A percentile compares a stretch with the other conserved stretches of the same genome.
Conservation (phyloP, 2,797 vertebrate genomes). For the Pseudopleuronectes americanus region DNA sequence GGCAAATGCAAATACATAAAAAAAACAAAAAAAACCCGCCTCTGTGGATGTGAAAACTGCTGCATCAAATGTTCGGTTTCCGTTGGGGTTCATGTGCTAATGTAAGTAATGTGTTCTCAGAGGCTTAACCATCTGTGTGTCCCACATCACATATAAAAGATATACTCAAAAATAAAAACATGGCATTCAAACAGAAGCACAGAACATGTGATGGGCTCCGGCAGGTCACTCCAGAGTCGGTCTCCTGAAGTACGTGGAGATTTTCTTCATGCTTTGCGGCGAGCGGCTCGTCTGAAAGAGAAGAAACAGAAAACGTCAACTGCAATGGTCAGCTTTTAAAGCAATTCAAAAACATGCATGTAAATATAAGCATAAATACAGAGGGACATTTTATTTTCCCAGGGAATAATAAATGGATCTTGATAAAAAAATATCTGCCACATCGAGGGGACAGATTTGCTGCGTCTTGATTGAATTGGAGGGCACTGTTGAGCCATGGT, state of each 20-base stretch:
- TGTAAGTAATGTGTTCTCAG: constrained; percentile 4
- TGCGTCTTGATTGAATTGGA: no score
- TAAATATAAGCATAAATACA: neutral
- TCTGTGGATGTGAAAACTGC: constrained; percentile 27
- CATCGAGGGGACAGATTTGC: no score
- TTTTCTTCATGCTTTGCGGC: constrained; percentile 91
- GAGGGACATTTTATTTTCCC: neutral
- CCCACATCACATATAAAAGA: constrained; percentile 33
- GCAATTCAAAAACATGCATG: neutral
- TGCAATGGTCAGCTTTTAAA: neutral
- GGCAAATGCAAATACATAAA: constrained; percentile 17
- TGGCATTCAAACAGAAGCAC: constrained; percentile 20
- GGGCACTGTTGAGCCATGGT: no score
- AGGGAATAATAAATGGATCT: no score
- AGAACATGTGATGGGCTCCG: neutral
- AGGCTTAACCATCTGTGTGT: neutral
- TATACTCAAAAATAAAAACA: constrained; percentile 19
- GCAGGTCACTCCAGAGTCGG: constrained; percentile 77
- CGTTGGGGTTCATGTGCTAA: neutral
- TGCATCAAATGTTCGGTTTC: constrained; percentile 24
- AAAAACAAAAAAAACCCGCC: constrained; percentile 6
- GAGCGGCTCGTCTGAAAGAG: constrained; percentile 70
- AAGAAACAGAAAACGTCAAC: constrained; percentile 11
- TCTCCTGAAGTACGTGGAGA: constrained; percentile 92
- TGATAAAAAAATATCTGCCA: no score